Evolutionary conservation across 1,140 invertebrate genomes (phyloP).

Genomic region (Idris sp.): DNA sequence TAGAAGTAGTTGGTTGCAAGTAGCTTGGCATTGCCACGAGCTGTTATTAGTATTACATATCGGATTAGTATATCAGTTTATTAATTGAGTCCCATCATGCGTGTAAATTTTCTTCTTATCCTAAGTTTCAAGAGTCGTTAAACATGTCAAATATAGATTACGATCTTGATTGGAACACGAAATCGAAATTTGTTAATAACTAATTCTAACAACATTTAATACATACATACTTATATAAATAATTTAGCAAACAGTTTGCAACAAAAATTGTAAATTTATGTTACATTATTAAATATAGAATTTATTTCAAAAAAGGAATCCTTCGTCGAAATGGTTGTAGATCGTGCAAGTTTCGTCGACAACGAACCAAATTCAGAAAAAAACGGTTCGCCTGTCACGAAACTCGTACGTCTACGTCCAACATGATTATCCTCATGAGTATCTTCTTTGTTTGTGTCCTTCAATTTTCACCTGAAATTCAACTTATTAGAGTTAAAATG

Average conservation of each 20-base stretch:
- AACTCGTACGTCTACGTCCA: slow-evolving; percentile 83
- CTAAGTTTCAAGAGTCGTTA: slow-evolving; percentile 58
- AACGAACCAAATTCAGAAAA: slow-evolving; percentile 85
- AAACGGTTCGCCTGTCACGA: slow-evolving; percentile 87
- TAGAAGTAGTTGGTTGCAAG: slow-evolving; percentile 72
- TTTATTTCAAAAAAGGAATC: too few species aligned
- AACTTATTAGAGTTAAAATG: slow-evolving; percentile 38
- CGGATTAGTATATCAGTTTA: slow-evolving; percentile 71
- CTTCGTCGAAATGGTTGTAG: slow-evolving; percentile 77
- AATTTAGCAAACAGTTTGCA: too few species aligned
- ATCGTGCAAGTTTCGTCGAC: slow-evolving; percentile 94
- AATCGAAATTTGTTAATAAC: slow-evolving; percentile 24
- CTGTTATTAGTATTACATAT: slow-evolving; percentile 76
- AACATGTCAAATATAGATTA: slow-evolving; percentile 57
- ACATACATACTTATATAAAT: too few species aligned
- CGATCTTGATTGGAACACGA: slow-evolving; percentile 36
- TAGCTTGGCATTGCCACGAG: slow-evolving; percentile 68
- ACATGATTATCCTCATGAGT: slow-evolving; percentile 45
- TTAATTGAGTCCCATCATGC: slow-evolving; percentile 65
- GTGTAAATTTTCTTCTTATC: slow-evolving; percentile 55
- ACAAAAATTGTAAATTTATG: too few species aligned
- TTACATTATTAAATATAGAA: too few species aligned
- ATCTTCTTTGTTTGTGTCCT: slow-evolving; percentile 43
- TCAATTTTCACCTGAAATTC: slow-evolving; percentile 47
- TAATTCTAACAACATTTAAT: too few species aligned